Evolutionary conservation across 2,113 vertebrate species (phyloP).

Genomic region (Myotis brandtii): DNA sequence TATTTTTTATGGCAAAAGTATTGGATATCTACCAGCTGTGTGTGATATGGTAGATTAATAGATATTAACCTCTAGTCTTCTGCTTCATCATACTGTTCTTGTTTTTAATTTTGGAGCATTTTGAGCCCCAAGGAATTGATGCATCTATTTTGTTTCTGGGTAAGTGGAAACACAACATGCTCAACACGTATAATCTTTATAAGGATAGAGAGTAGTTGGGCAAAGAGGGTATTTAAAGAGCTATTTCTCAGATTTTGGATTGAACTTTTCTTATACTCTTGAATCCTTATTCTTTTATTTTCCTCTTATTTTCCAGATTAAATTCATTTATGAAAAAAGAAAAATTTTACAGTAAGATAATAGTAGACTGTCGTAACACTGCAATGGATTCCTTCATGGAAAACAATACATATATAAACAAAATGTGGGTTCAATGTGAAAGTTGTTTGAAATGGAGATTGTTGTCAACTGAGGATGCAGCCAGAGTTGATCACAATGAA

Average conservation of each 20-base stretch:
- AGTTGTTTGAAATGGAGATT: constrained; percentile 81
- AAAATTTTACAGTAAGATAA: not conserved
- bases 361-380: not conserved
- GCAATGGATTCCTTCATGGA: constrained; percentile 20
- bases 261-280: not conserved
- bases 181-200: not conserved
- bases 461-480: constrained; percentile 68
- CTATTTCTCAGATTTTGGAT: not conserved
- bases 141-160: not conserved
- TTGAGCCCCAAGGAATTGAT: not conserved
- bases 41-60: not conserved
- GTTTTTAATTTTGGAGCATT: constrained; percentile 43
- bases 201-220: not conserved
- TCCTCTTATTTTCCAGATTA: constrained; percentile 59
- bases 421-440: constrained; percentile 79
- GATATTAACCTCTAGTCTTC: not conserved
- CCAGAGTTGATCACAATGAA: constrained; percentile 58
- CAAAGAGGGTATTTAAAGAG: not conserved
- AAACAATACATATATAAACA: constrained; percentile 51
- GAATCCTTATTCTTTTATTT: not conserved
- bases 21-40: not conserved
- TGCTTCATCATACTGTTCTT: not conserved
- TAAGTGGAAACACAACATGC: constrained; percentile 34
- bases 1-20: not conserved
- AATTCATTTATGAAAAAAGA: constrained; percentile 21